These are phyloP conservation scores for Sardina pilchardus DNA, from an alignment of 2,113 vertebrate species.

Conservation along the genomic window DNA sequence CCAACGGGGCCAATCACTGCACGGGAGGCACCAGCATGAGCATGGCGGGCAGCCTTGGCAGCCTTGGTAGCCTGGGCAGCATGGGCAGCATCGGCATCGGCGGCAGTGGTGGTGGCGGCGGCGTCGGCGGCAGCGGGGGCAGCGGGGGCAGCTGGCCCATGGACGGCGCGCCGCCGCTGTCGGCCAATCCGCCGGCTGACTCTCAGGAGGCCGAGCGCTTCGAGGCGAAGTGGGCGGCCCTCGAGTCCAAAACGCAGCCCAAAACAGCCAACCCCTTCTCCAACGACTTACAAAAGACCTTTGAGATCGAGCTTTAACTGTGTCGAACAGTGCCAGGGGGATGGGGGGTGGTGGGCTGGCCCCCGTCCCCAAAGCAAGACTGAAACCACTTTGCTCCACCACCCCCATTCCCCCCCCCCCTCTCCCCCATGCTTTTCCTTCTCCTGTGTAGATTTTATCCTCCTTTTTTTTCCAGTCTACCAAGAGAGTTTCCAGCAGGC, in stretches of 20 bases:
- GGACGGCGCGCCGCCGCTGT: slow-evolving; percentile 69
- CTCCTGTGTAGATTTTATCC: slow-evolving; percentile 45
- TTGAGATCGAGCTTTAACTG: slow-evolving; percentile 88
- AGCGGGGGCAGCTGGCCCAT: slow-evolving; percentile 75
- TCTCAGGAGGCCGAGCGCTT: slow-evolving; percentile 82
- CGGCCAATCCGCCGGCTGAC: slow-evolving; percentile 53
- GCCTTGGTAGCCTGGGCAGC: slow-evolving; percentile 77
- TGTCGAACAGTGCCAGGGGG: slow-evolving; percentile 30
- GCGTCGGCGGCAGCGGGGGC: slow-evolving; percentile 43
- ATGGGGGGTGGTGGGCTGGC: background rate
- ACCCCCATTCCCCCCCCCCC: slow-evolving; percentile 7
- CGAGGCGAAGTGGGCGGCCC: slow-evolving; percentile 88
- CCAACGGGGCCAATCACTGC: slow-evolving; percentile 64
- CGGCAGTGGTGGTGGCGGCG: slow-evolving; percentile 40
- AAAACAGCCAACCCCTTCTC: slow-evolving; percentile 83
- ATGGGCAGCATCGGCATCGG: slow-evolving; percentile 10
- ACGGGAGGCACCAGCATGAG: slow-evolving; percentile 19
- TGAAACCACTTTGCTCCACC: slow-evolving; percentile 35
- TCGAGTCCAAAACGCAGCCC: slow-evolving; percentile 78
- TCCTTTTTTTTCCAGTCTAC: slow-evolving; percentile 45
- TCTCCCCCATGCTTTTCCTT: slow-evolving; percentile 25
- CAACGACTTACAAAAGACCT: slow-evolving; percentile 86
- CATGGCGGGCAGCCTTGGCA: slow-evolving; percentile 49
- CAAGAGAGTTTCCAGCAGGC: slow-evolving; percentile 22
- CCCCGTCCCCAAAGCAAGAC: slow-evolving; percentile 25